These are phyloP conservation scores for Thymelicus sylvestris DNA, from an alignment of 2,888 invertebrate species.

Conservation along the genomic window DNA sequence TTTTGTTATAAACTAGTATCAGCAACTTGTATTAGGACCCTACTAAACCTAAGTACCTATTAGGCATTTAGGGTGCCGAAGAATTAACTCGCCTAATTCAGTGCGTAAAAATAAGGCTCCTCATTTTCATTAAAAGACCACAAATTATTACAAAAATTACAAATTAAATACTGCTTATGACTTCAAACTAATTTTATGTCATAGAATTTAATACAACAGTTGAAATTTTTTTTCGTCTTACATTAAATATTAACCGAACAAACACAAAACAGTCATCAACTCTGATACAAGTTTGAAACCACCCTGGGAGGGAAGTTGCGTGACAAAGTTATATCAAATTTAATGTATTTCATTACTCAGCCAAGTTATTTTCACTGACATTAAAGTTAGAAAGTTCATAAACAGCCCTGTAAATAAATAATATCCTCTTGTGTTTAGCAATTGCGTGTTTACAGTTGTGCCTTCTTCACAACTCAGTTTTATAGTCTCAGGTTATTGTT, in stretches of 20 bases:
- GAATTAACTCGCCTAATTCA: no score
- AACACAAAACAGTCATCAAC: constrained; percentile 10
- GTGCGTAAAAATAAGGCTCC: no score
- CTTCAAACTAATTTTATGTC: no score
- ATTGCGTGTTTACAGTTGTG: constrained; percentile 29
- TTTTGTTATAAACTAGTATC: no score
- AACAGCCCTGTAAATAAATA: constrained; percentile 70
- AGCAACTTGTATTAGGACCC: no score
- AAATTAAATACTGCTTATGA: no score
- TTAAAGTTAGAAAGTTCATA: constrained; percentile 75
- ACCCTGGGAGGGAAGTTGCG: constrained; percentile 54
- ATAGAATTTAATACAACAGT: no score
- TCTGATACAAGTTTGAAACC: constrained; percentile 18
- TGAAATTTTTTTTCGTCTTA: no score
- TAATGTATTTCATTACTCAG: constrained; percentile 70
- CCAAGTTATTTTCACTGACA: constrained; percentile 70
- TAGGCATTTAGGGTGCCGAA: no score
- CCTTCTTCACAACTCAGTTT: constrained; percentile 19
- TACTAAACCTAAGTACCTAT: no score
- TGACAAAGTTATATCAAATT: constrained; percentile 70
- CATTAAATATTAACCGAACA: not conserved
- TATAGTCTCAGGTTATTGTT: constrained; percentile 14
- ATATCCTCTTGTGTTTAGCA: constrained; percentile 63
- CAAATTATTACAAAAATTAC: no score
- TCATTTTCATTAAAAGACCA: no score